These are phyloP conservation scores for Amphimallon solstitiale DNA, from an alignment of 2,888 invertebrate genomes.

Conservation along the genomic window DNA sequence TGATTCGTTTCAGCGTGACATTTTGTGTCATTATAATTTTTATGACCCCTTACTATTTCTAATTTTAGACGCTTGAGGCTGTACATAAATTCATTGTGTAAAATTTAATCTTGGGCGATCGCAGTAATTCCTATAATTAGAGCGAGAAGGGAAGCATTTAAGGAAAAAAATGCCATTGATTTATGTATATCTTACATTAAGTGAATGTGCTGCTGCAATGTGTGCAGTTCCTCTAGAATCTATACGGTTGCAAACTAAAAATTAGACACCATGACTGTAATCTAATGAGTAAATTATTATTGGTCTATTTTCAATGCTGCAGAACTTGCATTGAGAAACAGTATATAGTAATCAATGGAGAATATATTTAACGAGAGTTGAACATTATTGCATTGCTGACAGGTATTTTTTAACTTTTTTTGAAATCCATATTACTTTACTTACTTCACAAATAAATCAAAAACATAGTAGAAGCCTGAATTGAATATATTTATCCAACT, in stretches of 20 bases:
- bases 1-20: conserved; percentile 9
- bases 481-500: too few species aligned
- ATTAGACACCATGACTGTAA: conserved; percentile 12
- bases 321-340: not conserved
- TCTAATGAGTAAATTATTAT: conserved; percentile 21
- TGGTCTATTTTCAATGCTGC: conserved; percentile 1
- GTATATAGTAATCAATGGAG: not conserved
- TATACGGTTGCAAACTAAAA: conserved; percentile 11
- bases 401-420: too few species aligned
- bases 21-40: conserved; percentile 14
- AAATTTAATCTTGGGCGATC: conserved; percentile 17
- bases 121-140: conserved; percentile 27
- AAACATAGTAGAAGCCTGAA: too few species aligned
- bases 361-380: too few species aligned
- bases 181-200: conserved; percentile 13
- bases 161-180: conserved; percentile 16
- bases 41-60: conserved; percentile 1
- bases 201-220: conserved; percentile 13
- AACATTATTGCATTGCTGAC: not conserved
- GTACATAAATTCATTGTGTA: conserved; percentile 25
- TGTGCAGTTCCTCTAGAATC: conserved; percentile 15
- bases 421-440: too few species aligned
- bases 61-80: conserved; percentile 8
- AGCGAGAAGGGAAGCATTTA: not conserved
- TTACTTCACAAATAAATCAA: too few species aligned